A percentile compares a stretch with the other conserved stretches of the same genome.
phyloP scores from a whole-genome alignment of 2,888 invertebrate species.

The Drosophila sordidapex region DNA sequence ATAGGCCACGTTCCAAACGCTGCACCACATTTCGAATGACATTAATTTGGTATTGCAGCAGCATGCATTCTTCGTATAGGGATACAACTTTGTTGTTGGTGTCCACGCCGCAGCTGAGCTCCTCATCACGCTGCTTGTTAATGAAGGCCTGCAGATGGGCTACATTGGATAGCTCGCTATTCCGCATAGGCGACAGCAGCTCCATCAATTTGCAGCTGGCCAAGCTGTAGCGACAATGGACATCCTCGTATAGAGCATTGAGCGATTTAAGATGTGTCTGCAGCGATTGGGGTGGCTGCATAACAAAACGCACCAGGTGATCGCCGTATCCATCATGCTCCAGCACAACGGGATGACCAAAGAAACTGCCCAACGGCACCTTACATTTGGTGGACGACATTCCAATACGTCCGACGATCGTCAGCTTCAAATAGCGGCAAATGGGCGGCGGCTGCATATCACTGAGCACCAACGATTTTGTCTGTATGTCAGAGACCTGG shows the following conservation, averaged over 20 bases:
- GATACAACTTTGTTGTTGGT: conserved; percentile 85
- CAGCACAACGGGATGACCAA: conserved; percentile 93
- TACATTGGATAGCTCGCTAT: conserved; percentile 92
- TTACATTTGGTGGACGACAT: conserved; percentile 95
- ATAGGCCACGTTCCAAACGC: conserved; percentile 88
- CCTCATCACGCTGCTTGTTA: conserved; percentile 88
- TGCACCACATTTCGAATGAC: conserved; percentile 91
- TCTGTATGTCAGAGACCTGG: conserved; percentile 94
- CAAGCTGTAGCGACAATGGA: conserved; percentile 92
- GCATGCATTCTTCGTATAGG: conserved; percentile 87
- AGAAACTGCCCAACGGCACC: conserved; percentile 96
- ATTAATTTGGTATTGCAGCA: conserved; percentile 95
- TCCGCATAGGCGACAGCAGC: conserved; percentile 90
- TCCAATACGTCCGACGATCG: conserved; percentile 95
- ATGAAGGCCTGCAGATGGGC: conserved; percentile 94
- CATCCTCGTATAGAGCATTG: conserved; percentile 91
- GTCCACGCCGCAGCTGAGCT: conserved; percentile 84
- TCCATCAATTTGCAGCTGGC: conserved; percentile 94
- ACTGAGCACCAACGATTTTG: conserved; percentile 92
- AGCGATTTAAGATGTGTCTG: conserved; percentile 88
- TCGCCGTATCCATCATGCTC: conserved; percentile 87
- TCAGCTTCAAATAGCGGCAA: conserved; percentile 95
- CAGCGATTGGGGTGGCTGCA: conserved; percentile 76
- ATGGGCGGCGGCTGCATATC: conserved; percentile 96
- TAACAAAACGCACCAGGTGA: conserved; percentile 80